Conservation (phyloP, 2,797 vertebrate species). For the Percopsis omiscomaycus region DNA sequence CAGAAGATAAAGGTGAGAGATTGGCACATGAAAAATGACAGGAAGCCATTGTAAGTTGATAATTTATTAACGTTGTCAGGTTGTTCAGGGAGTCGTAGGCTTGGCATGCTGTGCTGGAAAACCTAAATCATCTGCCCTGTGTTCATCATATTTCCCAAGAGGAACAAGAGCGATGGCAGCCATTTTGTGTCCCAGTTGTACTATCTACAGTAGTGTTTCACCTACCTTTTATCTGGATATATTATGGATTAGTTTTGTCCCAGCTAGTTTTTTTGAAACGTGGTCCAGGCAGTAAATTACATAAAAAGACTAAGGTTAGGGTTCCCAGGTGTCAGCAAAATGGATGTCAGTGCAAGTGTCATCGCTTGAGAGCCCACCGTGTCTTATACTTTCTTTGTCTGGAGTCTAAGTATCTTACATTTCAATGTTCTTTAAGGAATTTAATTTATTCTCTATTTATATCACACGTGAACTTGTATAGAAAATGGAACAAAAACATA, state of each 20-base stretch:
- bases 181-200: constrained; percentile 5
- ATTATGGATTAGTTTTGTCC: not conserved
- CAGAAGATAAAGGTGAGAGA: constrained; percentile 9
- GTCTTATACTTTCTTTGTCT: no score
- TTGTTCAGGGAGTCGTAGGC: constrained; percentile 3
- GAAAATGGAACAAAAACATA: no score
- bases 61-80: constrained; percentile 9
- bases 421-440: no score
- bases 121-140: constrained; percentile 17
- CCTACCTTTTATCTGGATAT: not conserved
- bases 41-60: constrained; percentile 16
- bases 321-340: not conserved
- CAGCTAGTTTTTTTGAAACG: not conserved
- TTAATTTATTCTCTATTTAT: no score
- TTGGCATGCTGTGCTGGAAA: constrained; percentile 18
- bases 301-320: not conserved
- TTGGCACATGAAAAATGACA: constrained; percentile 9
- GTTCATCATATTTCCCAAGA: constrained; percentile 26
- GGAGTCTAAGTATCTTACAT: no score
- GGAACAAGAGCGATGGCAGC: constrained; percentile 18
- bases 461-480: no score
- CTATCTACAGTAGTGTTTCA: not conserved
- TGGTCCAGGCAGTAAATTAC: not conserved
- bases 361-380: not conserved
- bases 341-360: not conserved